Percentiles rank a stretch among this genome's conserved stretches.
Conservation (phyloP, 2,113 vertebrate genomes). For the Podarcis raffonei region DNA sequence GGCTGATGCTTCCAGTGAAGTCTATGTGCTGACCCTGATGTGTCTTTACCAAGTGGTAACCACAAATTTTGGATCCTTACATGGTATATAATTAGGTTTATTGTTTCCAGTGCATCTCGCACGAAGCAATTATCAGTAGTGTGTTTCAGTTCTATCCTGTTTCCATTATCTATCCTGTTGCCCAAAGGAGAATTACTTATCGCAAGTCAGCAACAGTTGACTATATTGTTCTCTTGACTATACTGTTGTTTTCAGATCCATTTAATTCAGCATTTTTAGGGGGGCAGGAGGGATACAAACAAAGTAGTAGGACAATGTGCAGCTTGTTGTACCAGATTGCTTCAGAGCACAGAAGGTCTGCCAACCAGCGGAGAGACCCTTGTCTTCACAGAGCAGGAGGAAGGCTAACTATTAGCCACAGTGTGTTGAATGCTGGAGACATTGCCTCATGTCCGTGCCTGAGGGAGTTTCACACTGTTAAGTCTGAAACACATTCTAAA, state of each 20-base stretch:
- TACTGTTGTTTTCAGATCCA: slow-evolving; percentile 37
- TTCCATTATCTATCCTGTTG: not conserved
- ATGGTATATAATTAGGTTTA: not conserved
- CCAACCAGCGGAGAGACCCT: slow-evolving; percentile 42
- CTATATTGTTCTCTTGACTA: slow-evolving; percentile 2
- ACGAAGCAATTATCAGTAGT: not conserved
- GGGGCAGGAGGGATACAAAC: too few species aligned
- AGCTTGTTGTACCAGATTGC: slow-evolving; percentile 51
- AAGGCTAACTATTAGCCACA: slow-evolving; percentile 1
- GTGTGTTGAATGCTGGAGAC: not conserved
- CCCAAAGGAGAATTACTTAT: not conserved
- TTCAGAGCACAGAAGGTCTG: slow-evolving; percentile 46
- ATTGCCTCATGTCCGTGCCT: not conserved
- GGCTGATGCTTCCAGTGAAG: not conserved
- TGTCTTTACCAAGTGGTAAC: not conserved
- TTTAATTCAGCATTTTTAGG: slow-evolving; percentile 25
- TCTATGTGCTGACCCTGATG: not conserved
- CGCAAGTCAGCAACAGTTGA: not conserved
- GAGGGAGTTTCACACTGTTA: not conserved
- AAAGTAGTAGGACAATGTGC: slow-evolving; percentile 39
- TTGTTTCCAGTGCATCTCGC: too few species aligned
- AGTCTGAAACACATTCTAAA: not conserved
- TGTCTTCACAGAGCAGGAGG: slow-evolving; percentile 17
- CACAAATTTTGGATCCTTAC: not conserved
- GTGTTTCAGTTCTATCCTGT: not conserved